A percentile compares a stretch with the other conserved stretches of the same genome.
phyloP scores from a whole-genome alignment of 2,888 invertebrate species.

The Limulus polyphemus region DNA sequence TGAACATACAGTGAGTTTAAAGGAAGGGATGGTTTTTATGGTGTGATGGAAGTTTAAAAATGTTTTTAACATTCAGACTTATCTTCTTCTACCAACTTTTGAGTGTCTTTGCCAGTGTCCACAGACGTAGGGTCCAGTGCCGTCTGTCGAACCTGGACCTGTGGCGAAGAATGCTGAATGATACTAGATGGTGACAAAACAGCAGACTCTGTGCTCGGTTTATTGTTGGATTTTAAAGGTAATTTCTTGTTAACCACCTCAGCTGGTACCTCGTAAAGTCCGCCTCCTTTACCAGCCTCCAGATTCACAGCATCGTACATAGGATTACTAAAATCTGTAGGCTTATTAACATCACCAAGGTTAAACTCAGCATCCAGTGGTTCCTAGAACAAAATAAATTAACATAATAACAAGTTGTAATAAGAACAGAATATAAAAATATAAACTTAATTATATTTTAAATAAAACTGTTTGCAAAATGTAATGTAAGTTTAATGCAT shows the following conservation, averaged over 20 bases:
- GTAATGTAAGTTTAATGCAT: too few relatives aligned
- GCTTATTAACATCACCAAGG: slow-evolving; percentile 52
- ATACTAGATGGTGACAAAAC: slow-evolving; percentile 68
- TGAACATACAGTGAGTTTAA: too few relatives aligned
- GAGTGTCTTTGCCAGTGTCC: slow-evolving; percentile 83
- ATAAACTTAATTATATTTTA: too few relatives aligned
- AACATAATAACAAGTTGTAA: too few relatives aligned
- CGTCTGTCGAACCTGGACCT: slow-evolving; percentile 53
- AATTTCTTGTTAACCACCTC: slow-evolving; percentile 22
- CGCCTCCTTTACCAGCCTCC: slow-evolving; percentile 26
- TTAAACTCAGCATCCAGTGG: slow-evolving; percentile 65
- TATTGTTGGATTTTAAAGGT: slow-evolving; percentile 3
- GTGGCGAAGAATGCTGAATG: slow-evolving; percentile 54
- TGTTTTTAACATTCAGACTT: slow-evolving; percentile 42
- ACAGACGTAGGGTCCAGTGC: slow-evolving; percentile 66
- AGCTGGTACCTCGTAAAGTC: slow-evolving; percentile 30
- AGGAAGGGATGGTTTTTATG: too few relatives aligned
- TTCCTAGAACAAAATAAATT: slow-evolving; percentile 36
- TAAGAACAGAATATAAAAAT: too few relatives aligned
- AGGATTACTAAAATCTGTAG: slow-evolving; percentile 88
- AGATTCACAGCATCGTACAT: slow-evolving; percentile 72
- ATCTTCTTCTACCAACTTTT: slow-evolving; percentile 69
- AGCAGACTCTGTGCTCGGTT: slow-evolving; percentile 50
- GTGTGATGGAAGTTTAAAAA: too few relatives aligned
- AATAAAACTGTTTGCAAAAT: too few relatives aligned